Evolutionary conservation across 2,888 invertebrate species (phyloP).

Genomic region (Steromphala cineraria): DNA sequence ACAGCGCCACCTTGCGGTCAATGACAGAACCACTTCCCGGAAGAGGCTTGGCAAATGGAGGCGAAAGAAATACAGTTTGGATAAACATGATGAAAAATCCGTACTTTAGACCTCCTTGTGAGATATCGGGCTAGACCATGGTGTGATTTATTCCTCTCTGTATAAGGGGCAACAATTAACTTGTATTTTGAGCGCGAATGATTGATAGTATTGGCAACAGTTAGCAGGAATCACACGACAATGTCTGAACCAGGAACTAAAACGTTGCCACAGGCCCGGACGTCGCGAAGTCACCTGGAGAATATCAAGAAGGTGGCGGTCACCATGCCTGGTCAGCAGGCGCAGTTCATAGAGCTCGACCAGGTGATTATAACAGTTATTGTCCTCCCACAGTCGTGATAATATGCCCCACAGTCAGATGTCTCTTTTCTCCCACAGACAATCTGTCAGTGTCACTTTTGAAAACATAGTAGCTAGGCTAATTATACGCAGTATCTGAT

Average conservation of each 20-base stretch:
- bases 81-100: constrained; percentile 5
- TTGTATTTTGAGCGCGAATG: neutral
- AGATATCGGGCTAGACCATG: neutral
- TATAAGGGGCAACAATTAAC: too few relatives aligned
- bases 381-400: too few relatives aligned
- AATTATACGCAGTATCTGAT: neutral
- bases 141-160: too few relatives aligned
- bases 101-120: neutral
- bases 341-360: constrained; percentile 68
- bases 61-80: neutral
- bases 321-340: constrained; percentile 60
- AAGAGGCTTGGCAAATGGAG: constrained; percentile 18
- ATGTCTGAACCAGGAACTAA: constrained; percentile 19
- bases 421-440: too few relatives aligned
- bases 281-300: constrained; percentile 43
- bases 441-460: neutral
- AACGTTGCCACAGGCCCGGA: constrained; percentile 10
- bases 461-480: neutral
- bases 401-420: too few relatives aligned
- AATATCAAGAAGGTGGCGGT: constrained; percentile 71
- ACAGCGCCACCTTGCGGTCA: constrained; percentile 2
- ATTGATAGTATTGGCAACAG: neutral
- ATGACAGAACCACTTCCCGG: constrained; percentile 11
- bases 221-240: neutral
- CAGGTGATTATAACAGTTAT: constrained; percentile 49